phyloP scores from a whole-genome alignment of 2,113 vertebrate species.

The Perca schrenkii region DNA sequence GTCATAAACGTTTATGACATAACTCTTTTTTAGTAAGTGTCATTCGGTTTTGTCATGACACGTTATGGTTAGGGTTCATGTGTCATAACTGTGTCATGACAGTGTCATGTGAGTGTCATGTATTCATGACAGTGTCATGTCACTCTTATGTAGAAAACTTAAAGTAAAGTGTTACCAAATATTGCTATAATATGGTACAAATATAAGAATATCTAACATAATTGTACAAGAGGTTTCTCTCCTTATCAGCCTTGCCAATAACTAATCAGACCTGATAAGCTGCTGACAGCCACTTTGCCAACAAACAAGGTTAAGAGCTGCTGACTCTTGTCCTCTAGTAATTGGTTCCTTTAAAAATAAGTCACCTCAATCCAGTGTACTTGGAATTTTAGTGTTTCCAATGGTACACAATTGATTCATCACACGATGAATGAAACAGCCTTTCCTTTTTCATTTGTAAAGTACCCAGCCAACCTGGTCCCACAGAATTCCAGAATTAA shows the following conservation, averaged over 20 bases:
- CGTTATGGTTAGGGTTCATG: no score
- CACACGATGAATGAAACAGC: neutral
- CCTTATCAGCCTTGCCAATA: slow-evolving; percentile 7
- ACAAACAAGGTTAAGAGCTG: slow-evolving; percentile 34
- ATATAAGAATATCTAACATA: neutral
- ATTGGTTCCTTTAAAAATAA: slow-evolving; percentile 55
- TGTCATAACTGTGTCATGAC: no score
- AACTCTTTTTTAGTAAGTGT: no score
- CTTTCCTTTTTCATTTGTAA: neutral
- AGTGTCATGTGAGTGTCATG: no score
- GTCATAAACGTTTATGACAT: no score
- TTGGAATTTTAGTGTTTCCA: slow-evolving; percentile 23
- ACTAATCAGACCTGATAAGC: slow-evolving; percentile 49
- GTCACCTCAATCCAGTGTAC: slow-evolving; percentile 9
- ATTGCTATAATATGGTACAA: neutral
- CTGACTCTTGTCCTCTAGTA: slow-evolving; percentile 29
- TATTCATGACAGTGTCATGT: no score
- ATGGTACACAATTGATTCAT: neutral
- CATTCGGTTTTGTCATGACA: no score
- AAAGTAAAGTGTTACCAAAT: no score
- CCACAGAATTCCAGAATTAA: no score
- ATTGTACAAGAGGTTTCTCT: slow-evolving; percentile 30
- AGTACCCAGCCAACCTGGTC: neutral
- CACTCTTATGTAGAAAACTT: no score
- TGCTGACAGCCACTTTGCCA: slow-evolving; percentile 26